Evolutionary conservation across 2,797 vertebrate species (phyloP).

Genomic region (Sebastes alutus): DNA sequence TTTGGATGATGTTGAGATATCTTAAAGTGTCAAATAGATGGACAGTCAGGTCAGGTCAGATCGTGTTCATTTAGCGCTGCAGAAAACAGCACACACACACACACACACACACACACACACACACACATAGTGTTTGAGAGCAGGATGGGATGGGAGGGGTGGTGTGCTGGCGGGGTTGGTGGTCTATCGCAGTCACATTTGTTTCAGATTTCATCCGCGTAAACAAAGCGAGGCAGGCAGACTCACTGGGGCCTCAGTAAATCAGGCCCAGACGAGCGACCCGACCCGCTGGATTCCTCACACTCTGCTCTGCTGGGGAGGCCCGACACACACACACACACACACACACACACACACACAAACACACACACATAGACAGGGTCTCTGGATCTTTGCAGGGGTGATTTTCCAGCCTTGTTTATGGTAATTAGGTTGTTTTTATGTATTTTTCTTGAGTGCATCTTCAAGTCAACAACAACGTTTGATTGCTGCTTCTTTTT

Average conservation of each 20-base stretch:
- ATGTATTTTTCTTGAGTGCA: neutral
- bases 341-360: neutral
- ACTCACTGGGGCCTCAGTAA: slow-evolving; percentile 76
- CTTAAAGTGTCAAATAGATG: neutral
- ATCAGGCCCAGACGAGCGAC: slow-evolving; percentile 65
- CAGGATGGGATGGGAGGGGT: neutral
- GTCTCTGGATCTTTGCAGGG: neutral
- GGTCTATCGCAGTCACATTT: slow-evolving; percentile 69
- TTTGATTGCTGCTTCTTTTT: neutral
- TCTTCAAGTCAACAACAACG: neutral
- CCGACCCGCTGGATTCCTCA: slow-evolving; percentile 23
- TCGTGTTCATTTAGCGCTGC: neutral
- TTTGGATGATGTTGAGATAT: neutral
- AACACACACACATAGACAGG: neutral
- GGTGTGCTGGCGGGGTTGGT: slow-evolving; percentile 23
- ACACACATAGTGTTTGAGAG: neutral
- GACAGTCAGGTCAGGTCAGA: neutral
- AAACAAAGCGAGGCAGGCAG: slow-evolving; percentile 74
- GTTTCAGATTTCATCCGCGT: slow-evolving; percentile 74
- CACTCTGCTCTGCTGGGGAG: neutral
- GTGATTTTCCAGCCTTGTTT: neutral
- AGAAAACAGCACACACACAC: neutral
- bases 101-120: neutral
- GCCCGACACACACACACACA: neutral
- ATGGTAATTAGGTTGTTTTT: neutral